Evolutionary conservation across 2,113 vertebrate species (phyloP).

Genomic region (Hippoglossus stenolepis): DNA sequence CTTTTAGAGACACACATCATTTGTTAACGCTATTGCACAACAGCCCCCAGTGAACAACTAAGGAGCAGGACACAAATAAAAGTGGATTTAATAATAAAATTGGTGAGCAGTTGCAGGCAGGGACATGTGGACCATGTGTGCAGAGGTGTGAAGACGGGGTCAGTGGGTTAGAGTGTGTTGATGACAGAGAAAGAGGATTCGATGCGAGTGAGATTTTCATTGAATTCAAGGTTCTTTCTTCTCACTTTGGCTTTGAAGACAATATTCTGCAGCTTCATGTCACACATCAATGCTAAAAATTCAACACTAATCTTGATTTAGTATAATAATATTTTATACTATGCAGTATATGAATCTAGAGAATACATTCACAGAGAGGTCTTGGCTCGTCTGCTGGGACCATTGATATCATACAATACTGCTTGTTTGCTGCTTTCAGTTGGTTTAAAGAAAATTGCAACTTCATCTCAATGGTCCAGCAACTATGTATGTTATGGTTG

Average conservation of each 20-base stretch:
- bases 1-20: constrained; percentile 1
- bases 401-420: constrained; percentile 43
- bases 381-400: constrained; percentile 44
- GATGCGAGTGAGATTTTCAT: neutral
- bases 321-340: constrained; percentile 19
- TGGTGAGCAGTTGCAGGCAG: constrained; percentile 10
- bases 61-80: constrained; percentile 37
- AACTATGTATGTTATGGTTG: constrained; percentile 63
- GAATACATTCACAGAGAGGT: constrained; percentile 11
- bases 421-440: constrained; percentile 49
- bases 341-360: constrained; percentile 19
- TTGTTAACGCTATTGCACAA: constrained; percentile 34
- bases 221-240: neutral
- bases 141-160: constrained; percentile 26
- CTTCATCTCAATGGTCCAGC: constrained; percentile 48
- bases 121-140: constrained; percentile 34
- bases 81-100: constrained; percentile 26
- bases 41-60: constrained; percentile 20
- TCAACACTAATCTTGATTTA: constrained; percentile 2
- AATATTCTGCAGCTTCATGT: constrained; percentile 12
- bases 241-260: neutral
- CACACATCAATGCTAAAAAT: constrained; percentile 6
- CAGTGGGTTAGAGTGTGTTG: constrained; percentile 31
- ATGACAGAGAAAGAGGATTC: constrained; percentile 4
- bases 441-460: constrained; percentile 48